Evolutionary conservation across 1,140 invertebrate species (phyloP).

Genomic region (Drosophila azteca): DNA sequence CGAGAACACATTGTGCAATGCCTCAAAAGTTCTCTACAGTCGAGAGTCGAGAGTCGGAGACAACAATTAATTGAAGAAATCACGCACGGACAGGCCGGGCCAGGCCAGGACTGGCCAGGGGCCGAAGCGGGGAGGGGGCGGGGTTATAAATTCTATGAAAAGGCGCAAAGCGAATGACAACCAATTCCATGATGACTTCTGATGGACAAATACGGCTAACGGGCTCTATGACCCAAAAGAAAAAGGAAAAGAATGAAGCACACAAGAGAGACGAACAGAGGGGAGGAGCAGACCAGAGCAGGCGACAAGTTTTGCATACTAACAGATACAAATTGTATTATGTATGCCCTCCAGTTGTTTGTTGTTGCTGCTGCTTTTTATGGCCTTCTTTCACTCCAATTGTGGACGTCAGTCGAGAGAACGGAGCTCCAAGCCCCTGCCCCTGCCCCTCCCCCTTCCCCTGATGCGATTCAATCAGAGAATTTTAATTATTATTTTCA

Average conservation of each 20-base stretch:
- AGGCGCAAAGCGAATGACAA: slow-evolving; percentile 53
- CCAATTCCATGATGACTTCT: slow-evolving; percentile 61
- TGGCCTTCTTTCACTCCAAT: slow-evolving; percentile 70
- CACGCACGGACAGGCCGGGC: slow-evolving; percentile 57
- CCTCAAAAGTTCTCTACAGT: slow-evolving; percentile 49
- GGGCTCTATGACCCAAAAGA: slow-evolving; percentile 64
- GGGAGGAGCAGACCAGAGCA: neutral
- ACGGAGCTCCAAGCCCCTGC: slow-evolving; percentile 7
- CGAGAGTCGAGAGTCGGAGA: slow-evolving; percentile 24
- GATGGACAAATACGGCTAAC: slow-evolving; percentile 75
- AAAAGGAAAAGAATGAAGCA: slow-evolving; percentile 11
- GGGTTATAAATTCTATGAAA: slow-evolving; percentile 18
- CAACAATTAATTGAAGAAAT: slow-evolving; percentile 81
- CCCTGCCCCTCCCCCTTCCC: slow-evolving; percentile 3
- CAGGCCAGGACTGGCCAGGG: neutral
- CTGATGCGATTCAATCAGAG: slow-evolving; percentile 60
- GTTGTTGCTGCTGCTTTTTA: slow-evolving; percentile 42
- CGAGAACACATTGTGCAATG: slow-evolving; percentile 63
- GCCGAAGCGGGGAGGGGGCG: slow-evolving; percentile 22
- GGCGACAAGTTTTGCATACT: slow-evolving; percentile 76
- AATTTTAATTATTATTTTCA: slow-evolving; percentile 83
- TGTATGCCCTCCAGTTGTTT: slow-evolving; percentile 49
- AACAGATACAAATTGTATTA: slow-evolving; percentile 58
- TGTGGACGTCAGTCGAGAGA: slow-evolving; percentile 56
- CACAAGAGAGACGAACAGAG: neutral